phyloP scores from a whole-genome alignment of 2,797 vertebrate species.

The Tolypeutes matacus region DNA sequence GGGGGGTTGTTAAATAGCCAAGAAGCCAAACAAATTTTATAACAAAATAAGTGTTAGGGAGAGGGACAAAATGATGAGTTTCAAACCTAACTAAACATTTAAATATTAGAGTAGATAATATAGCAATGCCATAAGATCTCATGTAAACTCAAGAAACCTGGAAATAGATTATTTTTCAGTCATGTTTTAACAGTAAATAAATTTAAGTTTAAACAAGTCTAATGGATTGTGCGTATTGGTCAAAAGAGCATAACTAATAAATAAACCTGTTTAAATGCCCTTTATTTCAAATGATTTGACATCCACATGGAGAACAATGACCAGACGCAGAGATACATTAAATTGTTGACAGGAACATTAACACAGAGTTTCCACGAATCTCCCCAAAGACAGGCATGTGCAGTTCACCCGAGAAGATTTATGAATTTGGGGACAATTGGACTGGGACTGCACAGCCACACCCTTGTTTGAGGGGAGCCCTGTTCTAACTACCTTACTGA shows the following conservation, averaged over 20 bases:
- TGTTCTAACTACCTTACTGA: background rate
- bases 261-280: background rate
- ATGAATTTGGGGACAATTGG: background rate
- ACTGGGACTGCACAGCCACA: background rate
- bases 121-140: background rate
- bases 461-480: background rate
- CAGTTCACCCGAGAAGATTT: background rate
- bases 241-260: background rate
- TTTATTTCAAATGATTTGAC: background rate
- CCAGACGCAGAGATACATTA: background rate
- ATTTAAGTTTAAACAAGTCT: background rate
- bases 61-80: constrained; percentile 19
- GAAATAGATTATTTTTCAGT: constrained; percentile 40
- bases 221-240: constrained; percentile 9
- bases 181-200: background rate
- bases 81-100: constrained; percentile 15
- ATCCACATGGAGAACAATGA: background rate
- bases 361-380: background rate
- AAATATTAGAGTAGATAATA: constrained; percentile 32
- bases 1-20: background rate
- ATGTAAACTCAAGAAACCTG: constrained; percentile 5
- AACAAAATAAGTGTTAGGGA: constrained; percentile 19
- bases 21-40: constrained; percentile 40
- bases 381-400: background rate
- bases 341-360: background rate